Evolutionary conservation across 1,140 invertebrate genomes (phyloP), one percentile per base, ranked within the genome.

Genomic region (Pissodes strobi): DNA sequence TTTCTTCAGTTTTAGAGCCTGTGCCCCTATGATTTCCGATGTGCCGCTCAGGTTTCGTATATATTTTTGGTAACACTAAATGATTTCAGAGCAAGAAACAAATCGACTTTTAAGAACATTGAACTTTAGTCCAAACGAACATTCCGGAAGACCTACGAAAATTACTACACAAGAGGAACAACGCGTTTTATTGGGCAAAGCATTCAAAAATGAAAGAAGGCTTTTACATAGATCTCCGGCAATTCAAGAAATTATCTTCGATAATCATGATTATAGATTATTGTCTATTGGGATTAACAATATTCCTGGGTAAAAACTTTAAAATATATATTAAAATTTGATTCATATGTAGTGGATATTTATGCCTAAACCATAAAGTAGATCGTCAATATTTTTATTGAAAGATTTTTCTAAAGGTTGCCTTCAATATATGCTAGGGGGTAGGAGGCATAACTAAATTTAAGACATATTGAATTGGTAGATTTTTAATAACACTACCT

Each of bases 71-170:
- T 9, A 27, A 27, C 3, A 5, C 9, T 27, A 27, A 27, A 3
- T 9, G 3, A 27, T 27, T 73, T 23, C 68, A 85, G 86, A 87
- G 75, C 63, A 82, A 34, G 86, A 88, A 76, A 74, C 84, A 45
- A 82, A 86, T 67, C 79, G 85, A 57, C 64, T 87, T 22, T 82
- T 87, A 37, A 82, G 86, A 69, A 84, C 83, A 1, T 80, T 84
- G 18, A 78, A 78, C 63, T 87, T 83, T 64, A 87, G 86, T 64
- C 68, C 78, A 1, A 74, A 80, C 43, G 81, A 83, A 60, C 79
- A 68, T 25, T 8, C 3, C 15, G 22, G 8, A 65, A 9, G 41
- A 76, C 51, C 34, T 27, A 27, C 8, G 66, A n/a, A 43, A 77
- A 43, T 30, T 75, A 72, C 9, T 64, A 71, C 64, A 9, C 52